Evolutionary conservation across 2,888 invertebrate genomes (phyloP), one percentile per base, ranked within the genome.

Genomic region (Entomobrya multifasciata): DNA sequence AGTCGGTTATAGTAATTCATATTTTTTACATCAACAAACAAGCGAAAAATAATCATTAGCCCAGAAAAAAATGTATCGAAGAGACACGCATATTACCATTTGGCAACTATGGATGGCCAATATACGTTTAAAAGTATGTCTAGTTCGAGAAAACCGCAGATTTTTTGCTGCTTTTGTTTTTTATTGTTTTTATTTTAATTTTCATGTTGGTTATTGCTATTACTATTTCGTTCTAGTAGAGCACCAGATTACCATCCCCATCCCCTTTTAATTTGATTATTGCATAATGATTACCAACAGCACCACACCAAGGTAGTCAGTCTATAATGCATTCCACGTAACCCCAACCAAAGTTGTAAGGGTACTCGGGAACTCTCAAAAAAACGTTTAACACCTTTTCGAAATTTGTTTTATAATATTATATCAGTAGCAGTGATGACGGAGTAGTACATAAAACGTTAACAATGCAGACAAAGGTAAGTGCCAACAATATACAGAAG

Each of bases 251-350:
- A 36, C 13, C 57, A 57, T 60, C 60, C 20, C 27, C 78, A 25
- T 79, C 65, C 52, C 79, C 30, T 79, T 65, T 79, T 79, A 79
- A 79, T 79, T 79, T 65, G 41, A 41, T 77, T 79, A 79, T 79
- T 79, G 49, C 79, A 79, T 79, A 70, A 70, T 25, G 44, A 47
- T 15, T 22, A 44, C 13, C 67, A 70, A 44, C 52, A 65, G 13
- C 65, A 49, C 22, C 27, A 47, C 44, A 36, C 67, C n/a, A n/a
- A n/a, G n/a, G n/a, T n/a, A n/a, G n/a, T n/a, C n/a, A n/a, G n/a
- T n/a, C n/a, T n/a, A n/a, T n/a, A n/a, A n/a, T n/a, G n/a, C n/a
- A n/a, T n/a, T n/a, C n/a, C n/a, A n/a, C n/a, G n/a, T n/a, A n/a
- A n/a, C n/a, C n/a, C n/a, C 67, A 44, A 47, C 67, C 8, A 30